A percentile compares a stretch with the other conserved stretches of the same genome.
Evolutionary conservation across 2,797 vertebrate genomes (phyloP).

Genomic region (Danio tinwini): DNA sequence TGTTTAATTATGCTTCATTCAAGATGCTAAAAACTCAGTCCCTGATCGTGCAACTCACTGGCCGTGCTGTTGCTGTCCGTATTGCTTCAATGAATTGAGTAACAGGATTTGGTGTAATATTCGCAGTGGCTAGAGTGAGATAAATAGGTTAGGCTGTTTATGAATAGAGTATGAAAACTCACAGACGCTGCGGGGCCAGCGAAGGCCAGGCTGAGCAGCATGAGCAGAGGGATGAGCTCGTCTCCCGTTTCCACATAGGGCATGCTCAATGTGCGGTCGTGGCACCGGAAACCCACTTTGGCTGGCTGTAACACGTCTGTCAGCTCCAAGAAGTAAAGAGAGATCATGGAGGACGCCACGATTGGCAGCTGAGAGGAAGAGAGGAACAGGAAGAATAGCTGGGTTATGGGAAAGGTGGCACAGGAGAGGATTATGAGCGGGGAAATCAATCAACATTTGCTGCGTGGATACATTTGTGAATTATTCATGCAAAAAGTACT

Average conservation of each 20-base stretch:
- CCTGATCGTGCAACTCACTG: constrained; percentile 6
- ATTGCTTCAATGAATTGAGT: constrained; percentile 7
- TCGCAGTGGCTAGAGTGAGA: constrained; percentile 23
- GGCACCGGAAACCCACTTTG: constrained; percentile 92
- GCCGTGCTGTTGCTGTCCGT: neutral
- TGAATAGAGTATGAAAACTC: constrained; percentile 63
- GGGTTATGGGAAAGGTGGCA: constrained; percentile 49
- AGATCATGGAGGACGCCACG: constrained; percentile 93
- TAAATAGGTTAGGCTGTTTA: constrained; percentile 45
- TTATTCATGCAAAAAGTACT: constrained; percentile 21
- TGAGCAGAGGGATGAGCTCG: constrained; percentile 93
- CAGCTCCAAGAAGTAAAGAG: constrained; percentile 96
- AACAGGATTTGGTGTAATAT: constrained; percentile 24
- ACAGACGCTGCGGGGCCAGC: constrained; percentile 92
- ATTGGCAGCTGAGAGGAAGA: constrained; percentile 86
- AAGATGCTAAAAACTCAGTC: constrained; percentile 18
- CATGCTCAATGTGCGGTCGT: constrained; percentile 94
- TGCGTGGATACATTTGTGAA: constrained; percentile 20
- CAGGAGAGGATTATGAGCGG: constrained; percentile 21
- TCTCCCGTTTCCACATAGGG: constrained; percentile 93
- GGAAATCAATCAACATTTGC: constrained; percentile 29
- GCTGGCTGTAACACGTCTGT: constrained; percentile 93
- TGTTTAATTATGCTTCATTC: constrained; percentile 29
- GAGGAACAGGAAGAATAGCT: constrained; percentile 15
- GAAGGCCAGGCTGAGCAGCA: constrained; percentile 95